phyloP scores from a whole-genome alignment of 2,888 invertebrate species.

The Rotaria socialis region DNA sequence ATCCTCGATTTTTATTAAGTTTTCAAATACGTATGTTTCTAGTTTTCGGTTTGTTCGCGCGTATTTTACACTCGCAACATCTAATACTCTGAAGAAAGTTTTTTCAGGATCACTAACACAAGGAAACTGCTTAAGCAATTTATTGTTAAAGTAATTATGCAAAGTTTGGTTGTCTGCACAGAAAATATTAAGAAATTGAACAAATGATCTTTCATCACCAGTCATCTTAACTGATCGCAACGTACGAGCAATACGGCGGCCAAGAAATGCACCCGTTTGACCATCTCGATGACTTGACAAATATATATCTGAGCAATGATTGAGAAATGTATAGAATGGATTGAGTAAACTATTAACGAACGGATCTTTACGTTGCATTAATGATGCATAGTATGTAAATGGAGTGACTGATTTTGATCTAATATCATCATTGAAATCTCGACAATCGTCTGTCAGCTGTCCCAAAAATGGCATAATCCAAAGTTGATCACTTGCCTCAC shows the following conservation, averaged over 20 bases:
- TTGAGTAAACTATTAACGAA: neutral
- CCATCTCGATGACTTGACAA: neutral
- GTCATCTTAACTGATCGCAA: neutral
- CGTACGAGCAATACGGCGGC: constrained; percentile 11
- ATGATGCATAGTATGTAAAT: neutral
- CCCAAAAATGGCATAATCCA: constrained; percentile 20
- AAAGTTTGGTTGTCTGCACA: neutral
- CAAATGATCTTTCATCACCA: neutral
- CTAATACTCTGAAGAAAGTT: neutral
- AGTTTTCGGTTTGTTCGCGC: constrained; percentile 15
- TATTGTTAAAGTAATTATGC: neutral
- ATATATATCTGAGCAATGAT: neutral
- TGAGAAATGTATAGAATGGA: constrained; percentile 12
- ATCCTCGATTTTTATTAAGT: constrained; percentile 15
- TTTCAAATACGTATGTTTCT: constrained; percentile 11
- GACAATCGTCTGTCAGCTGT: constrained; percentile 24
- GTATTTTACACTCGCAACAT: neutral
- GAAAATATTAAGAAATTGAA: neutral
- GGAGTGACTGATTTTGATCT: neutral
- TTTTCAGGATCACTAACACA: neutral
- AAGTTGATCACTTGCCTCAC: neutral
- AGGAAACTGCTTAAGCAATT: neutral
- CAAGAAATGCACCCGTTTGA: constrained; percentile 6
- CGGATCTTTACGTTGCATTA: neutral
- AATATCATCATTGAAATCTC: constrained; percentile 26